These are phyloP conservation scores for Chunga burmeisteri DNA, from an alignment of 2,113 vertebrate genomes.

Conservation along the genomic window DNA sequence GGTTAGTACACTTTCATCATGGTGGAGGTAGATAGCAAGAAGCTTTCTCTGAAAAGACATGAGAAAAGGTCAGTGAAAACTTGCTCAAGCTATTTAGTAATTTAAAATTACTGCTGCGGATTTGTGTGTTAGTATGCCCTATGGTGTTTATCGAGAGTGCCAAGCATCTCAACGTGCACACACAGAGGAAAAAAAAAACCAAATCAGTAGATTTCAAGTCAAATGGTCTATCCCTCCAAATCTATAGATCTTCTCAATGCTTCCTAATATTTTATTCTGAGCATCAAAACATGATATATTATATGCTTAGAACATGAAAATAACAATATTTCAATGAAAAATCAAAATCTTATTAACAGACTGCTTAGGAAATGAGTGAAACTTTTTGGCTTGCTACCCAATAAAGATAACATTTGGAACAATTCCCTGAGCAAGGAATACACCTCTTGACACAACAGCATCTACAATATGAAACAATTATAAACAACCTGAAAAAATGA, in stretches of 20 bases:
- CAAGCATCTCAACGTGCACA: background rate
- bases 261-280: conserved; percentile 9
- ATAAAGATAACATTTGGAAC: background rate
- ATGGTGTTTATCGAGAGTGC: background rate
- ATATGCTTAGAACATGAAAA: background rate
- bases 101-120: background rate
- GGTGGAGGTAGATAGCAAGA: conserved; percentile 99
- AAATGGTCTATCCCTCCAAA: background rate
- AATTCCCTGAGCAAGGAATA: background rate
- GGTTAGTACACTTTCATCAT: conserved; percentile 97
- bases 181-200: background rate
- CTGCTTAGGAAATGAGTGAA: background rate
- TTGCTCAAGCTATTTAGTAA: background rate
- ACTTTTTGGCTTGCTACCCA: background rate
- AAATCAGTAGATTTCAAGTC: background rate
- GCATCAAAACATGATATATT: background rate
- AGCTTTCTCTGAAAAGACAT: conserved; percentile 91
- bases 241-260: background rate
- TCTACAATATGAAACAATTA: background rate
- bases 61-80: conserved; percentile 31
- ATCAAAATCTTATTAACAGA: background rate
- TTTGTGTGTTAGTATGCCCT: background rate
- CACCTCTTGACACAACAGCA: background rate
- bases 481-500: background rate
- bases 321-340: background rate